Evolutionary conservation across 2,797 vertebrate species (phyloP), one percentile per base, ranked within the genome.

Genomic region (Denticeps clupeoides): DNA sequence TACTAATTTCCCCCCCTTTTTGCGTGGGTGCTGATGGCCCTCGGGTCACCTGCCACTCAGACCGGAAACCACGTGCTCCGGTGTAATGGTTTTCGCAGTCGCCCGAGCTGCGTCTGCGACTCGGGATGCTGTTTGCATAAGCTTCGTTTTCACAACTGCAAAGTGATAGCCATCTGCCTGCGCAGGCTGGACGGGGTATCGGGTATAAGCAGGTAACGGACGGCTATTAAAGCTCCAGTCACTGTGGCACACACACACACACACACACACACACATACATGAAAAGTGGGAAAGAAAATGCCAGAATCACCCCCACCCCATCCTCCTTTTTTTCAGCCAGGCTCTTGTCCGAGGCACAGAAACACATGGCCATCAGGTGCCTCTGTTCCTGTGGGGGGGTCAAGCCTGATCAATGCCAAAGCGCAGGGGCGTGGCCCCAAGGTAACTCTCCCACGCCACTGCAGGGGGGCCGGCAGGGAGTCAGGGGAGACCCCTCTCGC

Each of bases 121-220:
- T n/a, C 68, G 53, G 47, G 65, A 42, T 47, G 59, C 68, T 75
- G 75, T 81, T 83, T 81, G 71, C 68, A 70, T 75, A 81, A 79
- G 77, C 69, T 82, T 74, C 62, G 76, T 78, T 82, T 84, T 82
- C 80, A 81, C 74, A 80, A 82, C 74, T 78, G 77, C 73, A 80
- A 82, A 73, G 74, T 74, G 79, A 82, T 81, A 78, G 71, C 78
- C 72, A 77, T 79, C 74, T 79, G 77, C 74, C 70, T 53, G 41
- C 52, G 72, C 74, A 59, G 66, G 65, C 71, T 70, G 68, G 24
- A 70, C 10, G 67, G 71, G 68, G 66, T 75, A 78, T 80, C 79
- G 57, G 72, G 51, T 82, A 73, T 58, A 67, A 72, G 68, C 76
- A 82, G 79, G 77, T 82, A 80, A 80, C 73, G 49, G 66, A 67